Percentiles rank a stretch among this genome's conserved stretches.
Conservation (phyloP, 2,888 invertebrate genomes). For the Loripinus fragilis region DNA sequence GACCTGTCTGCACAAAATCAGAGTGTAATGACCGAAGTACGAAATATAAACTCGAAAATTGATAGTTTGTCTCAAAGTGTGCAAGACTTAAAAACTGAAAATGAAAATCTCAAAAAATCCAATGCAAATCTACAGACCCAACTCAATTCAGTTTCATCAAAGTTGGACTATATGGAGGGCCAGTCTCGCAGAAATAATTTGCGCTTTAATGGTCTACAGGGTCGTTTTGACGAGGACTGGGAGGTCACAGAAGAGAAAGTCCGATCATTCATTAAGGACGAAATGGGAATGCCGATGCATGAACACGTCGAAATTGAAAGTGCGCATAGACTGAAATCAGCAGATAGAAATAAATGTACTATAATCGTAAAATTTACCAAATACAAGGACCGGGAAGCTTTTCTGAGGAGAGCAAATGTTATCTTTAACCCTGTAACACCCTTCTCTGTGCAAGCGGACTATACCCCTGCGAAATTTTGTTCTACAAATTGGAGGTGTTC, state of each 20-base stretch:
- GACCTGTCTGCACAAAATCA: no score
- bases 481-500: no score
- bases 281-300: slow-evolving; percentile 8
- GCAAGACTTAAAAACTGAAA: slow-evolving; percentile 20
- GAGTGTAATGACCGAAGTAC: no score
- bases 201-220: slow-evolving; percentile 19
- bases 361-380: slow-evolving; percentile 33
- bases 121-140: background rate
- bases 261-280: slow-evolving; percentile 23
- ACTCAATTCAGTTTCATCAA: slow-evolving; percentile 4
- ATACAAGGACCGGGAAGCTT: slow-evolving; percentile 21
- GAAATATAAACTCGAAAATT: no score
- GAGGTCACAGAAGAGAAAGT: slow-evolving; percentile 10
- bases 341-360: slow-evolving; percentile 23
- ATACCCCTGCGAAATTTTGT: no score
- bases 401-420: slow-evolving; percentile 22
- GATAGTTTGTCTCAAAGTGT: background rate
- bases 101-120: slow-evolving; percentile 15
- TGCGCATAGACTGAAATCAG: slow-evolving; percentile 32
- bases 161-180: slow-evolving; percentile 7
- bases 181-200: slow-evolving; percentile 13
- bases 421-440: background rate
- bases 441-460: slow-evolving; percentile 27
- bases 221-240: slow-evolving; percentile 7
- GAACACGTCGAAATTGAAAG: slow-evolving; percentile 29